Base-by-base conservation (phyloP, 2,888 invertebrate species). In the Bellardia pandia region DNA sequence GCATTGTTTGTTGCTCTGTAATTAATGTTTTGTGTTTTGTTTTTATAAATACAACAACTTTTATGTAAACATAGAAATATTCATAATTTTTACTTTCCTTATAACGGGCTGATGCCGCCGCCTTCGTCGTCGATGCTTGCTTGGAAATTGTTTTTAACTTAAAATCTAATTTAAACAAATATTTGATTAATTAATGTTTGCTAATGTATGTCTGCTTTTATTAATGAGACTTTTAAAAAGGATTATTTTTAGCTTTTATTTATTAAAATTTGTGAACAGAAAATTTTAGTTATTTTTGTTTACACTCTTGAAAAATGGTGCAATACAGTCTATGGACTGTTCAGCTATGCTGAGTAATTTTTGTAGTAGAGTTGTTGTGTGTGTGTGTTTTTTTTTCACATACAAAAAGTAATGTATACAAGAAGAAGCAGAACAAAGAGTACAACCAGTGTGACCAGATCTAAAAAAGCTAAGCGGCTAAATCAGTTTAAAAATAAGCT, bases 11-110 rank as follows among this genome's bases (percentile, higher is more conserved):
- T 53, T 16, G 23, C 23, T 72, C 64, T 64, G 13, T 37, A 74
- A 3, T 72, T 64, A n/a, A 14, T 30, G 40, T 40, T 23, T 37
- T 58, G 3, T 66, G 40, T n/a, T 23, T 53, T 7, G 14, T 3
- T 53, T 30, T 30, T 30, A 48, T n/a, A 58, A 68, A 53, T 23
- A 62, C 40, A 79, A 48, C 56, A 69, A 74, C 23, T 66, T 75
- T 48, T 56, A 83, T 77, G 77, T 84, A 78, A 78, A 60, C 48
- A 84, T 78, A 72, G 1, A 23, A 23, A 23, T 72, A 84, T 64
- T 84, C 78, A 72, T 72, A 66, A 72, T 66, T 77, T 71, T 37
- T 81, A 30, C 30, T 58, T 74, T 37, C 11, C 58, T 60, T 3
- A 51, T 60, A 45, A 60, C 8, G n/a, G 9, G n/a, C 56, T 7